Conservation (phyloP, 2,888 invertebrate species). For the Sepioteuthis lessoniana region DNA sequence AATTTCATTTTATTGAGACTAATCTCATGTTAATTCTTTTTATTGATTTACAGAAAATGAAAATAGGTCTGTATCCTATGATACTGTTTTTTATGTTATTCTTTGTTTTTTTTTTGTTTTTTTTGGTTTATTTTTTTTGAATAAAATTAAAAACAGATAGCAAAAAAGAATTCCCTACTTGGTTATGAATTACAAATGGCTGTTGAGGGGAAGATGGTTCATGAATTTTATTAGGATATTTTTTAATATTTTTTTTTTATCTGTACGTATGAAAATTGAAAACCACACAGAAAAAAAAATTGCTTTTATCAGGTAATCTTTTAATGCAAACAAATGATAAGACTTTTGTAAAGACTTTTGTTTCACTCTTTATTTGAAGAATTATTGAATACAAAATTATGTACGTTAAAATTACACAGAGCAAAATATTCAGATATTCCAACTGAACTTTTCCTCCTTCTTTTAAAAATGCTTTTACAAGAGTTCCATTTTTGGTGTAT, state of each 20-base stretch:
- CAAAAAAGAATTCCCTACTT: background rate
- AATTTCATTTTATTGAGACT: background rate
- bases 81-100: background rate
- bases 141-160: background rate
- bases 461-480: background rate
- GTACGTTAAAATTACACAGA: background rate
- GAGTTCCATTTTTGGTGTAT: background rate
- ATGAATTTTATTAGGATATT: background rate
- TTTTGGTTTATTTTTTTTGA: background rate
- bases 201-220: background rate
- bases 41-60: constrained; percentile 16
- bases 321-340: constrained; percentile 33
- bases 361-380: background rate
- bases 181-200: background rate
- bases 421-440: background rate
- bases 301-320: constrained; percentile 33
- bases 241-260: background rate
- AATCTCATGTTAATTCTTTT: background rate
- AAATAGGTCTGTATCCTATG: background rate
- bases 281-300: background rate
- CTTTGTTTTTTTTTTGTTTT: no score
- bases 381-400: background rate
- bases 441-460: background rate
- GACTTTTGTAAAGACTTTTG: background rate
- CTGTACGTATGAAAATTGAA: no score